Percentiles rank a stretch among this genome's conserved stretches.
These are phyloP conservation scores for Anarhynchus alexandrinus DNA, from an alignment of 2,113 vertebrate genomes.

Conservation along the genomic window DNA sequence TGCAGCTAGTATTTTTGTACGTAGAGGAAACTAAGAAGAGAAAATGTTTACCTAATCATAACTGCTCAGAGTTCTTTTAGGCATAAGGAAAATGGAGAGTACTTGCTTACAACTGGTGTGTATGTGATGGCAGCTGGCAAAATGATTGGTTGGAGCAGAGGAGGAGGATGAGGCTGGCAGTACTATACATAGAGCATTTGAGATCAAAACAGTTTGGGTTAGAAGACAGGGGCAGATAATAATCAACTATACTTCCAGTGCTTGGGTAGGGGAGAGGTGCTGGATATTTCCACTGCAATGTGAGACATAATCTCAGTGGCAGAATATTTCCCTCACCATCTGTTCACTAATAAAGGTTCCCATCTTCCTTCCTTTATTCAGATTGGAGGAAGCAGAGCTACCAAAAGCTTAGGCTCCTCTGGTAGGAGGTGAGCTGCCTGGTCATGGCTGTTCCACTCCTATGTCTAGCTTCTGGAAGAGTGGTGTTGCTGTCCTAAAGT, in stretches of 20 bases:
- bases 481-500: not conserved
- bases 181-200: not conserved
- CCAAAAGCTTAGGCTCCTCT: not conserved
- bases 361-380: not conserved
- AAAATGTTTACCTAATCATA: not conserved
- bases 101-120: not conserved
- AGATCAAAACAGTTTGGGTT: not conserved
- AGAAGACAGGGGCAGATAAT: not conserved
- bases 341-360: not conserved
- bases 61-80: not conserved
- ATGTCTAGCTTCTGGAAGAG: not conserved
- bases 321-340: not conserved
- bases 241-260: not conserved
- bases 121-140: not conserved
- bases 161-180: not conserved
- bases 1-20: not conserved
- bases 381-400: not conserved
- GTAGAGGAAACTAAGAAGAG: not conserved
- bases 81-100: not conserved
- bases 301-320: not conserved
- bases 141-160: not conserved
- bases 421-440: not conserved
- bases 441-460: not conserved
- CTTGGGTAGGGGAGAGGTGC: not conserved
- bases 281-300: not conserved